A percentile compares a stretch with the other conserved stretches of the same genome.
These are phyloP conservation scores for Crepidodera aurea DNA, from an alignment of 2,888 invertebrate species.

Conservation along the genomic window DNA sequence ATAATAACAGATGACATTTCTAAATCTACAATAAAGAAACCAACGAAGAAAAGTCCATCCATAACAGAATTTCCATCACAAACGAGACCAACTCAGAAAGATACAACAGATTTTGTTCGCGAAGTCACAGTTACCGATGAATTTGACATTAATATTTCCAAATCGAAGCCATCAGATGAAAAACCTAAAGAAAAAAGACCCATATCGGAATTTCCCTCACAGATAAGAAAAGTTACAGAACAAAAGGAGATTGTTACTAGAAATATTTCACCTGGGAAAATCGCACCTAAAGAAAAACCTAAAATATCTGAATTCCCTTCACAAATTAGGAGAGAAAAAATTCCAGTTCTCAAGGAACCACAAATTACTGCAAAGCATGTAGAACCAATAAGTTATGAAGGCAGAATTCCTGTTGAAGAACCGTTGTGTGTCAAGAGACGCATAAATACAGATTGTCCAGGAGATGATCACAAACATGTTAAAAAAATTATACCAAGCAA, in stretches of 20 bases:
- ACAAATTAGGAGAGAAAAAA: conserved; percentile 31
- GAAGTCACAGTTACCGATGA: not conserved
- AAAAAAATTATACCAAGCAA: conserved; percentile 19
- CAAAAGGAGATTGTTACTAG: conserved; percentile 30
- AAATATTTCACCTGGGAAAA: conserved; percentile 31
- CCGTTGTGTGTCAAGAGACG: conserved; percentile 53
- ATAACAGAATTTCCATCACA: not conserved
- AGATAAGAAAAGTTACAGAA: conserved; percentile 10
- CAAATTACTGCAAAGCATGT: not conserved
- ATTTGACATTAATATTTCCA: not conserved
- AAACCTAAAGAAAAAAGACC: not conserved
- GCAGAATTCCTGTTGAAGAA: conserved; percentile 54
- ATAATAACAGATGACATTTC: not conserved
- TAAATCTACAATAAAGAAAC: not conserved
- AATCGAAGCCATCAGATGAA: not conserved
- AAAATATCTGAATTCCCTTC: conserved; percentile 34
- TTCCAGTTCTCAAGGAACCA: conserved; percentile 24
- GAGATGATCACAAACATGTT: conserved; percentile 47
- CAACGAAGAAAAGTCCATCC: not conserved
- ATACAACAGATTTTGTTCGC: not conserved
- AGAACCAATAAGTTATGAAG: conserved; percentile 38
- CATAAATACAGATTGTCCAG: conserved; percentile 50
- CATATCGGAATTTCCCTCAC: not conserved
- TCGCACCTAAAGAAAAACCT: conserved; percentile 23
- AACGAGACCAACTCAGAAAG: not conserved